A percentile compares a stretch with the other conserved stretches of the same genome.
phyloP scores from a whole-genome alignment of 2,113 vertebrate species.

The Tiliqua scincoides region DNA sequence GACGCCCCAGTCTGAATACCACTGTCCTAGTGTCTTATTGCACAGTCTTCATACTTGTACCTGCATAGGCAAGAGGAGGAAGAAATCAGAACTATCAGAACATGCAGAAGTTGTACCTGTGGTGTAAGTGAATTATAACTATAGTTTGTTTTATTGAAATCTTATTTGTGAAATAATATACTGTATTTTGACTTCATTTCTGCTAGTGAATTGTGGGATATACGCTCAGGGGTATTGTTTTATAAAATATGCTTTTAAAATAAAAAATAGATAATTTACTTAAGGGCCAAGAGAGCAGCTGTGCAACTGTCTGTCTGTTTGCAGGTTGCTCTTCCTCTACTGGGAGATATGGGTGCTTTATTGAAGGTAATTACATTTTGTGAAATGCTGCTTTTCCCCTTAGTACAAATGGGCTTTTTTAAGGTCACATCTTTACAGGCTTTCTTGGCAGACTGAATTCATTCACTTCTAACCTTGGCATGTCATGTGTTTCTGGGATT shows the following conservation, averaged over 20 bases:
- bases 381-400: slow-evolving; percentile 11
- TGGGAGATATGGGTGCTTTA: slow-evolving; percentile 89
- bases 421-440: neutral
- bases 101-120: no score
- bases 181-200: neutral
- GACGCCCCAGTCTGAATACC: no score
- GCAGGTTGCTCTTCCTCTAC: slow-evolving; percentile 93
- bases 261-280: neutral
- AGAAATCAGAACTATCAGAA: no score
- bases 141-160: no score
- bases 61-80: neutral
- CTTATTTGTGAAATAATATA: neutral
- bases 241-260: neutral
- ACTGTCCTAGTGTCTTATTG: no score
- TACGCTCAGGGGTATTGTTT: neutral
- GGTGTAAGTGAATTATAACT: no score
- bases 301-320: slow-evolving; percentile 36
- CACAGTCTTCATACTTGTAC: neutral
- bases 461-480: neutral
- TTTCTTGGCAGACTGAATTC: neutral
- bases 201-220: neutral
- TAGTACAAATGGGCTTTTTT: neutral
- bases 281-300: neutral
- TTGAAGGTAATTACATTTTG: slow-evolving; percentile 85
- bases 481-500: neutral